These are phyloP conservation scores for Sterrhoptilus dennistouni DNA, from an alignment of 2,113 vertebrate genomes.

Conservation along the genomic window DNA sequence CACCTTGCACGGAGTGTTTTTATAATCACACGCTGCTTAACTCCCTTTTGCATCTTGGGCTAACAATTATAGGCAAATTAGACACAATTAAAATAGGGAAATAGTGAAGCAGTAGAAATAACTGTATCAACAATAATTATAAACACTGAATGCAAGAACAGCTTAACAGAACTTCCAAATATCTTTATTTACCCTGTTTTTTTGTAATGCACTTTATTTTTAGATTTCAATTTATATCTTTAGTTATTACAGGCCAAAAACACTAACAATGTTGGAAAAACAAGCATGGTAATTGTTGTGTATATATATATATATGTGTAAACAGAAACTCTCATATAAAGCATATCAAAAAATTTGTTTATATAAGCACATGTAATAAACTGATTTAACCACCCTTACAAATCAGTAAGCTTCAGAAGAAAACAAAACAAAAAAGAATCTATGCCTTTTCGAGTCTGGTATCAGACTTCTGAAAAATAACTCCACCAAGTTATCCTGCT, in stretches of 20 bases:
- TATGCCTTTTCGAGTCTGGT: not conserved
- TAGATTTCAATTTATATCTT: not conserved
- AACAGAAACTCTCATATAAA: not conserved
- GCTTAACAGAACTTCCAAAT: not conserved
- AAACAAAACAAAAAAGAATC: not conserved
- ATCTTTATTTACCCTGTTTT: not conserved
- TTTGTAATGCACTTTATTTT: not conserved
- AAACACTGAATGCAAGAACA: not conserved
- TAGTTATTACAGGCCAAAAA: not conserved
- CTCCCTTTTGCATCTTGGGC: not conserved
- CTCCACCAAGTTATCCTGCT: fast-evolving
- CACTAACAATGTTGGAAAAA: not conserved
- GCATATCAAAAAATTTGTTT: not conserved
- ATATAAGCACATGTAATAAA: not conserved
- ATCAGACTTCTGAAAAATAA: not conserved
- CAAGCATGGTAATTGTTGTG: not conserved
- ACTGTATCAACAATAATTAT: not conserved
- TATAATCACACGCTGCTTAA: not conserved
- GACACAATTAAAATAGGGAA: not conserved
- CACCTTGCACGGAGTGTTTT: not conserved
- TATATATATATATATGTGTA: not conserved
- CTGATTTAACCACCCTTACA: not conserved
- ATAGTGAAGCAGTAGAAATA: not conserved
- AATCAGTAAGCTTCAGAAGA: not conserved
- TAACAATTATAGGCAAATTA: not conserved